Conservation (phyloP, 2,113 vertebrate genomes). For the Microtus pennsylvanicus region DNA sequence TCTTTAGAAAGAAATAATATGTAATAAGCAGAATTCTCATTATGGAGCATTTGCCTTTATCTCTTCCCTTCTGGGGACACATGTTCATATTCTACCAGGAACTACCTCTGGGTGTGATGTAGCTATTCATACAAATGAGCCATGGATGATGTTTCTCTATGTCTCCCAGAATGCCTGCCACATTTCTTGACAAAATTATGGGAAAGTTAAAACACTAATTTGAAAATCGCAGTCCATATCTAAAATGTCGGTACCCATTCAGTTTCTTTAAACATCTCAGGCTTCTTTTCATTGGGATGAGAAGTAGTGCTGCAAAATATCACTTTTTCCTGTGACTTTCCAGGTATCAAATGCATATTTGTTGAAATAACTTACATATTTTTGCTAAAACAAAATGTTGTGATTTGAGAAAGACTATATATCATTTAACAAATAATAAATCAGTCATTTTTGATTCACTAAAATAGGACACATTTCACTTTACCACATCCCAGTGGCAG, state of each 20-base stretch:
- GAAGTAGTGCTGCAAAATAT: neutral
- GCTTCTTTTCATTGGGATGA: neutral
- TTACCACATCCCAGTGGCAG: neutral
- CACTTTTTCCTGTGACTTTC: neutral
- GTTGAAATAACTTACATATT: neutral
- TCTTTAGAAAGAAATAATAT: neutral
- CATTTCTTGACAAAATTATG: slow-evolving; percentile 58
- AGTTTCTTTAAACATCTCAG: neutral
- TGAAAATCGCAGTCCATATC: neutral
- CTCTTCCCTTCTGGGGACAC: neutral
- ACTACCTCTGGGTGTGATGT: slow-evolving; percentile 10
- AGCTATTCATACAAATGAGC: slow-evolving; percentile 26
- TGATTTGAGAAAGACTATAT: neutral
- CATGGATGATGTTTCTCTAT: slow-evolving; percentile 14
- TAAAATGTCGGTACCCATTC: neutral
- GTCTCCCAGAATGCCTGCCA: neutral
- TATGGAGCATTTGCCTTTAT: neutral
- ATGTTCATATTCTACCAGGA: neutral
- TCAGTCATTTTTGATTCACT: neutral
- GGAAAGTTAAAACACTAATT: slow-evolving; percentile 5
- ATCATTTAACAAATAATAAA: neutral
- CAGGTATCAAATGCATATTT: neutral
- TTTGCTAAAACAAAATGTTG: slow-evolving; percentile 16
- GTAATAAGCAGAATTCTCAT: neutral
- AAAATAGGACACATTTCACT: neutral